Evolutionary conservation across 2,113 vertebrate genomes (phyloP).

Genomic region (Oreochromis niloticus): DNA sequence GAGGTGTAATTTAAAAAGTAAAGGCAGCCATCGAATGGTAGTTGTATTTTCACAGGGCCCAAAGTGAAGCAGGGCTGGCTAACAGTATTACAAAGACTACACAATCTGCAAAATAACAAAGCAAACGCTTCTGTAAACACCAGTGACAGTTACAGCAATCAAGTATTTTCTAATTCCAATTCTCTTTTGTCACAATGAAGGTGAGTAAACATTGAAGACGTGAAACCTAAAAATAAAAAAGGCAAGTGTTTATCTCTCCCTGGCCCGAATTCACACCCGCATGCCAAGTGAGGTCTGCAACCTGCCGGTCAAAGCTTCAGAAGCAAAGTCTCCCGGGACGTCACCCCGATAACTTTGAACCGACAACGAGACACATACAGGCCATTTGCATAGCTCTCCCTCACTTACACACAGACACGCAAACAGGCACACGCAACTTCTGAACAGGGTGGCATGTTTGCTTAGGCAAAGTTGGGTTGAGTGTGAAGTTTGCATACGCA

Average conservation of each 20-base stretch:
- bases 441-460: conserved; percentile 42
- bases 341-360: conserved; percentile 2
- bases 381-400: conserved; percentile 64
- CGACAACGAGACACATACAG: conserved; percentile 13
- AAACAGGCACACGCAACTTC: background rate
- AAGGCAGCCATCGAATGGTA: conserved; percentile 35
- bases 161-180: conserved; percentile 37
- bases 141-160: conserved; percentile 49
- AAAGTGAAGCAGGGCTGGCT: background rate
- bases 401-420: conserved; percentile 25
- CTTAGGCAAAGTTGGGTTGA: conserved; percentile 57
- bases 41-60: conserved; percentile 34
- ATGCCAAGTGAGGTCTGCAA: conserved; percentile 16
- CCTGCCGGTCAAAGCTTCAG: conserved; percentile 5
- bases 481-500: conserved; percentile 60
- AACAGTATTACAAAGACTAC: conserved; percentile 12
- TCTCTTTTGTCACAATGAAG: conserved; percentile 13
- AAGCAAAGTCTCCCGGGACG: background rate
- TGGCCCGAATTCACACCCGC: conserved; percentile 13
- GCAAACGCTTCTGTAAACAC: conserved; percentile 59
- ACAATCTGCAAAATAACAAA: conserved; percentile 39
- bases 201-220: conserved; percentile 35
- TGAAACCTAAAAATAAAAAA: conserved; percentile 23
- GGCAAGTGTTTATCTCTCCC: background rate
- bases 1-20: background rate